These are phyloP conservation scores for Heliconius charithonia DNA, from an alignment of 2,888 invertebrate species.

Conservation along the genomic window DNA sequence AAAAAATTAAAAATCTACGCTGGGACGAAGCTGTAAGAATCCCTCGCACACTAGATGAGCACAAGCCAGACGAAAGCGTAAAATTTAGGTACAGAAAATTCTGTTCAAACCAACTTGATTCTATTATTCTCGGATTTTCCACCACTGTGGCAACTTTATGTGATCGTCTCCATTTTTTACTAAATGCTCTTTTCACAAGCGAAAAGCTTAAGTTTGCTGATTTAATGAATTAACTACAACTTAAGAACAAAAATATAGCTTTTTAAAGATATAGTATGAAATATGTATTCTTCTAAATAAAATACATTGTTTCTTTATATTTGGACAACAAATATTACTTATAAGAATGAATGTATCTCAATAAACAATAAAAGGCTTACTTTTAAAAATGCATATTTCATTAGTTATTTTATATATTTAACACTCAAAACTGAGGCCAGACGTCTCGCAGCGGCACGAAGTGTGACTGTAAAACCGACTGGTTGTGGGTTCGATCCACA, in stretches of 20 bases:
- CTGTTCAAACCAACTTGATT: slow-evolving; percentile 49
- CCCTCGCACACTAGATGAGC: slow-evolving; percentile 56
- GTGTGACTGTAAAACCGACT: no score
- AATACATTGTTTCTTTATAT: no score
- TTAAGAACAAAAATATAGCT: not conserved
- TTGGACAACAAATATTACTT: no score
- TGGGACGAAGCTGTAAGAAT: slow-evolving; percentile 63
- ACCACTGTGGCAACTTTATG: slow-evolving; percentile 41
- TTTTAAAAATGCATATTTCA: no score
- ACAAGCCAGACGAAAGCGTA: slow-evolving; percentile 51
- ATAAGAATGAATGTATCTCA: no score
- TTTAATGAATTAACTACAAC: not conserved
- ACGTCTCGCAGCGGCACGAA: no score
- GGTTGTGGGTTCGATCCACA: no score
- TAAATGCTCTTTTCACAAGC: slow-evolving; percentile 1
- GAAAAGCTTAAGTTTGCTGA: slow-evolving; percentile 4
- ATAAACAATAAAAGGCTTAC: no score
- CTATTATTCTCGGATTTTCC: slow-evolving; percentile 49
- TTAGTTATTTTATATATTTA: no score
- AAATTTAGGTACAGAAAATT: slow-evolving; percentile 51
- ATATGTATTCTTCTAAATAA: no score
- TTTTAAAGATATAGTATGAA: not conserved
- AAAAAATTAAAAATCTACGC: slow-evolving; percentile 70
- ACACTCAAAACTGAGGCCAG: no score
- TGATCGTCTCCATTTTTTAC: slow-evolving; percentile 29